Base-by-base conservation (phyloP, 2,888 invertebrate species). In the Diachrysia chrysitis region DNA sequence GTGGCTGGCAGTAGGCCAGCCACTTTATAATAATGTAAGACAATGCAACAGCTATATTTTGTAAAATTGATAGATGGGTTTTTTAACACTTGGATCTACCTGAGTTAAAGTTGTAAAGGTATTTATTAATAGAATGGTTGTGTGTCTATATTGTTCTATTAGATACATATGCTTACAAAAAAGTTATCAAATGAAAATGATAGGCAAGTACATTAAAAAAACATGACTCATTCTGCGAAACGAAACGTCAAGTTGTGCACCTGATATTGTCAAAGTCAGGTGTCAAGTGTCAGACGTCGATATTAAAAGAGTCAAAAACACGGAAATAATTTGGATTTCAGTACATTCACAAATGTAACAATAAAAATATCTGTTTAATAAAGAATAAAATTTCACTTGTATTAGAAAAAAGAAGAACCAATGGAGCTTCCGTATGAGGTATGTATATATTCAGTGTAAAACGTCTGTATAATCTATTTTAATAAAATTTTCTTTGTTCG, bases 361-460 rank as follows among this genome's bases (percentile, higher is more conserved):
- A 48, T 62, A 48, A 55, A 59, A 61, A 48, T 32, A 32, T 65
- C 25, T 17, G 17, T 19, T 4, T n/a, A 2, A 0, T 17, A 48
- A 0, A 60, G 42, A 10, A 72, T 42, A 63, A 25, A 25, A 66
- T 73, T 37, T 14, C 63, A 60, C 21, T 58, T 63, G 9, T 37
- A 19, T n/a, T 59, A 37, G 37, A 35, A 55, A 54, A 35, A n/a
- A 59, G 23, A 51, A 42, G 21, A 66, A 71, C 63, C 76, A 85
- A 91, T 93, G 92, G 93, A 92, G 68, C 86, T 95, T 35, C 95
- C 95, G 1, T 92, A 87, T 74, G 95, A 95, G 89, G 95, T 94
- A 87, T 25, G 79, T 76, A 63, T 53, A 14, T 35, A 12, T 48
- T 6, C 25, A 23, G 12, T 58, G 71, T 48, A 59, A 58, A 59